These are phyloP conservation scores for Ophioninae sp. DNA, from an alignment of 2,888 invertebrate genomes.

Conservation along the genomic window DNA sequence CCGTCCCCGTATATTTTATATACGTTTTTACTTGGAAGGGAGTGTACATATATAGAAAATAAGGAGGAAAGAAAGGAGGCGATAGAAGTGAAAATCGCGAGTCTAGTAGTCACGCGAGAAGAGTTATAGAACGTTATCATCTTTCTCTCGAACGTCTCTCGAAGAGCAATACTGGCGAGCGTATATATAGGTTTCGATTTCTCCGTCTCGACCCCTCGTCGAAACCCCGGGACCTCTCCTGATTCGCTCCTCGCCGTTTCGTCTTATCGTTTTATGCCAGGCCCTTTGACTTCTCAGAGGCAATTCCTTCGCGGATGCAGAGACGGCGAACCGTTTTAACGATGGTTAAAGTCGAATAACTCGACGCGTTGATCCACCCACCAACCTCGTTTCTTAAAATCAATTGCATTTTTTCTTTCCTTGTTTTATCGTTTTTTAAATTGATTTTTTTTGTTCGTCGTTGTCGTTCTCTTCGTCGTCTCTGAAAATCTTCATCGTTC, in stretches of 20 bases:
- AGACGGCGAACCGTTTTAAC: constrained; percentile 34
- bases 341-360: constrained; percentile 52
- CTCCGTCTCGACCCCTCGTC: constrained; percentile 1
- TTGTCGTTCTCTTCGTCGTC: background rate
- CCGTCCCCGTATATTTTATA: background rate
- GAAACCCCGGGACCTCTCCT: constrained; percentile 23
- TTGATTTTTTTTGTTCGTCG: no score
- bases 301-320: constrained; percentile 41
- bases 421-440: no score
- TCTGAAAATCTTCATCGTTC: background rate
- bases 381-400: constrained; percentile 6
- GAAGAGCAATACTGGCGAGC: background rate
- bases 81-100: constrained; percentile 38
- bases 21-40: background rate
- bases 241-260: constrained; percentile 19
- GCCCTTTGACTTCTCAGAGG: constrained; percentile 52
- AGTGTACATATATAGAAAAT: background rate
- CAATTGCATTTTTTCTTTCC: background rate
- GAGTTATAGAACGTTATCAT: constrained; percentile 54
- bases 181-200: constrained; percentile 6
- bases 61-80: constrained; percentile 6
- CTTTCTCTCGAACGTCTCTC: constrained; percentile 25
- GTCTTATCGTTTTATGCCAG: constrained; percentile 56
- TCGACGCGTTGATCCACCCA: background rate
- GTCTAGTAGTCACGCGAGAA: constrained; percentile 46